These are phyloP conservation scores for Drosophila nigromelanica DNA, from an alignment of 1,140 invertebrate species.

Conservation along the genomic window DNA sequence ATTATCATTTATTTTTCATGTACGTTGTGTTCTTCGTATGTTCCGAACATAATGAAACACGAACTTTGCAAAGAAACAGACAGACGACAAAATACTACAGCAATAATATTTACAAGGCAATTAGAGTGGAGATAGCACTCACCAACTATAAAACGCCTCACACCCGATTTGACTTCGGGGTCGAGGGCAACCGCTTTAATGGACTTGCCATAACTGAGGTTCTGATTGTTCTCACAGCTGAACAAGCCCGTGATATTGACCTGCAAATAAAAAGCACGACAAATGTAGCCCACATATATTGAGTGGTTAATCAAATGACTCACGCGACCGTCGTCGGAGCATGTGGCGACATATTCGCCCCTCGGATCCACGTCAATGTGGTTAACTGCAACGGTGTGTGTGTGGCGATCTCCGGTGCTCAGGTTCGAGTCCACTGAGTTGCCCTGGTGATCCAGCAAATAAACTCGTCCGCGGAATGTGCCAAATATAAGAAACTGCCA, in stretches of 20 bases:
- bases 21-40: no score
- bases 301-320: conserved; percentile 17
- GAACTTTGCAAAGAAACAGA: no score
- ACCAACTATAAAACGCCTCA: conserved; percentile 93
- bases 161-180: conserved; percentile 90
- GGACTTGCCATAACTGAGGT: conserved; percentile 90
- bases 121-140: conserved; percentile 33
- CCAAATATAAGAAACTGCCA: conserved; percentile 95
- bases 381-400: conserved; percentile 95
- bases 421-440: conserved; percentile 88
- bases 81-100: no score
- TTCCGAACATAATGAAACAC: no score
- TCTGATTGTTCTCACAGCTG: conserved; percentile 91
- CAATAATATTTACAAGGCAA: no score
- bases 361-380: conserved; percentile 96
- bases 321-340: conserved; percentile 97
- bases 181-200: conserved; percentile 96
- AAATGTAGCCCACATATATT: neutral
- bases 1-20: no score
- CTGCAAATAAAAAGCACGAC: conserved; percentile 36
- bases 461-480: conserved; percentile 94
- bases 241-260: conserved; percentile 91
- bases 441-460: conserved; percentile 96
- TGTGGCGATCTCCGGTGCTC: conserved; percentile 86
- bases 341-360: conserved; percentile 90